Percentiles rank a stretch among this genome's conserved stretches.
phyloP scores from a whole-genome alignment of 2,888 invertebrate species.

The Papilio gigon region DNA sequence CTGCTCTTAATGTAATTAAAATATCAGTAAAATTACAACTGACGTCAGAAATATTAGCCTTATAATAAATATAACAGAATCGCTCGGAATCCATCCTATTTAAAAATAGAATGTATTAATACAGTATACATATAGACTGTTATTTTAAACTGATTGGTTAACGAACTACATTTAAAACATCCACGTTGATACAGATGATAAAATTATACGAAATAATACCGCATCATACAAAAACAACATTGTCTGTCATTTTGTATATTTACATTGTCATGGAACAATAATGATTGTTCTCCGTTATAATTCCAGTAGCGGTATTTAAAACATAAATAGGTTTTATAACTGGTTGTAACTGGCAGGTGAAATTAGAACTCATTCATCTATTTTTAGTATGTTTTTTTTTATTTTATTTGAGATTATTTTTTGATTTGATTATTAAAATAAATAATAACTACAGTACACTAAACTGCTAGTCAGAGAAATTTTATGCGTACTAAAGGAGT shows the following conservation, averaged over 20 bases:
- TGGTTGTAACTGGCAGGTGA: background rate
- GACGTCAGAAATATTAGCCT: background rate
- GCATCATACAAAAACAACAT: background rate
- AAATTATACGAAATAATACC: conserved; percentile 2
- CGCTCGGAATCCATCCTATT: conserved; percentile 1
- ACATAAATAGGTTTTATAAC: background rate
- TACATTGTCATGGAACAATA: background rate
- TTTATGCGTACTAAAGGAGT: no score
- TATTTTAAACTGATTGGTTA: conserved; percentile 26
- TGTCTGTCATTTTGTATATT: conserved; percentile 15
- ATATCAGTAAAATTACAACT: no score
- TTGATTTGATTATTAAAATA: background rate
- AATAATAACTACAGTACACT: no score
- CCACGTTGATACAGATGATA: conserved; percentile 5
- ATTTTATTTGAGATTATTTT: background rate
- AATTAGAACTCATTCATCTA: background rate
- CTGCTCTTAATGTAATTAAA: no score
- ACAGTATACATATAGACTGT: background rate
- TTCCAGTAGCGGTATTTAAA: background rate
- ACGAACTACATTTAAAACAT: conserved; percentile 22
- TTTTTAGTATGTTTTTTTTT: background rate
- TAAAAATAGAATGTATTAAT: background rate
- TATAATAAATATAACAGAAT: background rate
- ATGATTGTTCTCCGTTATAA: background rate
- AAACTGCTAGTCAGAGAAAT: background rate